Percentiles rank a stretch among this genome's conserved stretches.
Evolutionary conservation across 2,888 invertebrate species (phyloP).

Genomic region (Xestobium rufovillosum): DNA sequence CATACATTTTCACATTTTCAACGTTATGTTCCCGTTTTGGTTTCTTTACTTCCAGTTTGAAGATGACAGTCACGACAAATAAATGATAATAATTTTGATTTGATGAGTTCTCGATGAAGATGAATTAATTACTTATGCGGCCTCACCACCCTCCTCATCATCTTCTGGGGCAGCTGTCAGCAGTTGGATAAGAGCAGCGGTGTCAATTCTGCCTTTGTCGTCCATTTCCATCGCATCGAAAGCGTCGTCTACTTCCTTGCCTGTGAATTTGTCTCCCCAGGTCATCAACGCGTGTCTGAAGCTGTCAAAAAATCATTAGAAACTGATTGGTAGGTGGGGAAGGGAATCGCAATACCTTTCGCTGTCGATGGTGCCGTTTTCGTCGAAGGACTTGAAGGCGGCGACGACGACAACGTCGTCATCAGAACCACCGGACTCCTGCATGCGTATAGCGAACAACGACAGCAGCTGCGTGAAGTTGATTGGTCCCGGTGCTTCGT

Average conservation of each 20-base stretch:
- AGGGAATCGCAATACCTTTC: slow-evolving; percentile 52
- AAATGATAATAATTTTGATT: too few species aligned
- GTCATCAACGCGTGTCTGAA: slow-evolving; percentile 86
- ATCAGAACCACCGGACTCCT: slow-evolving; percentile 79
- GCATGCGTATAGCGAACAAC: slow-evolving; percentile 87
- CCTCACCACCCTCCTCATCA: slow-evolving; percentile 53
- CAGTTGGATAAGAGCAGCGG: slow-evolving; percentile 78
- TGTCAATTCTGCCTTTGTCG: slow-evolving; percentile 85
- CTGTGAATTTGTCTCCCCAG: slow-evolving; percentile 88
- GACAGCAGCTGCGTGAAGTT: slow-evolving; percentile 92
- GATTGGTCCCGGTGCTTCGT: slow-evolving; percentile 82
- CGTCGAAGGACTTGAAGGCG: slow-evolving; percentile 90
- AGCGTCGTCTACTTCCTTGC: slow-evolving; percentile 84
- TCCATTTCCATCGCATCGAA: slow-evolving; percentile 91
- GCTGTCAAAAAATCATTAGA: slow-evolving; percentile 42
- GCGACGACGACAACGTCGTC: slow-evolving; percentile 86
- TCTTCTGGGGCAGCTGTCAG: slow-evolving; percentile 81
- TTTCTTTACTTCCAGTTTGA: too few species aligned
- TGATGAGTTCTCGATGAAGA: too few species aligned
- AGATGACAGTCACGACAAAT: too few species aligned
- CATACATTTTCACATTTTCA: too few species aligned
- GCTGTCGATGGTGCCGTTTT: slow-evolving; percentile 79
- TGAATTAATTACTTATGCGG: slow-evolving; percentile 41
- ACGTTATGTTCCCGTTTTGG: too few species aligned
- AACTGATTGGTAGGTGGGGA: too few species aligned